Evolutionary conservation across 2,888 invertebrate species (phyloP).

Genomic region (Pimpla rufipes): DNA sequence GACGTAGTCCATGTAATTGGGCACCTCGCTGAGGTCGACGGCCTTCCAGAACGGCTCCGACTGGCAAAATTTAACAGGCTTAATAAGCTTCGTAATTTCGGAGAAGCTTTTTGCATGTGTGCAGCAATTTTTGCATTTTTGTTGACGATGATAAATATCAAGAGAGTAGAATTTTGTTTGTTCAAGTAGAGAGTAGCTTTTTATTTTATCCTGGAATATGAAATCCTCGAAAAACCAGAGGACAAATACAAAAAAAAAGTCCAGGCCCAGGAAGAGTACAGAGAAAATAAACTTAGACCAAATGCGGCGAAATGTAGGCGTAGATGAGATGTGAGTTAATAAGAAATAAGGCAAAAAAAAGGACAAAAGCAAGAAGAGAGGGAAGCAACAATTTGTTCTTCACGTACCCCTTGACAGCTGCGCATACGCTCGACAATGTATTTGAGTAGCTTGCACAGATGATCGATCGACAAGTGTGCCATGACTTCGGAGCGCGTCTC

Average conservation of each 20-base stretch:
- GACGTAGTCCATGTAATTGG: constrained; percentile 93
- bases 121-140: no score
- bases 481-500: constrained; percentile 90
- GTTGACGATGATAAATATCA: no score
- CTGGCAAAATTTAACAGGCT: constrained; percentile 84
- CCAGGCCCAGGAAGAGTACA: no score
- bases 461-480: constrained; percentile 90
- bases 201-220: no score
- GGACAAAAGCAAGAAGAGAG: neutral
- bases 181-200: no score
- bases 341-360: neutral
- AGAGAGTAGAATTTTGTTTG: no score
- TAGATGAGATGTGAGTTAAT: no score
- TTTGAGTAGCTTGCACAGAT: constrained; percentile 92
- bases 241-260: no score
- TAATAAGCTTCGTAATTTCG: neutral
- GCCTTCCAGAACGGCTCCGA: constrained; percentile 92
- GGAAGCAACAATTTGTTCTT: constrained; percentile 11
- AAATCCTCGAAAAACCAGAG: no score
- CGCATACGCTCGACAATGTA: constrained; percentile 94
- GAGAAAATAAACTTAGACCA: no score
- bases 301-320: no score
- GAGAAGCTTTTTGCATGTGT: no score
- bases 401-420: constrained; percentile 91
- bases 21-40: constrained; percentile 90